Conservation (phyloP, 2,113 vertebrate genomes). For the Maccullochella peelii region DNA sequence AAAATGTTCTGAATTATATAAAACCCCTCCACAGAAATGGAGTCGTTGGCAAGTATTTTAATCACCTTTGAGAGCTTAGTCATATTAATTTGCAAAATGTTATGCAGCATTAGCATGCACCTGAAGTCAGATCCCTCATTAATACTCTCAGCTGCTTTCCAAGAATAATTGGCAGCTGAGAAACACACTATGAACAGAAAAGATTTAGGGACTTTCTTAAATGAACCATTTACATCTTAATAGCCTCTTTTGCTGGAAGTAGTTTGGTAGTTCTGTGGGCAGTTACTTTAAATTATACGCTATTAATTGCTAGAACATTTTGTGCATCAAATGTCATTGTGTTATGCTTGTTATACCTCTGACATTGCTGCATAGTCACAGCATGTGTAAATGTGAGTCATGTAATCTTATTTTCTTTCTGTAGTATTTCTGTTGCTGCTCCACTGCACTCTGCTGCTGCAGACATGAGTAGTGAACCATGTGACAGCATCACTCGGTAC, state of each 20-base stretch:
- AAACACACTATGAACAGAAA: not conserved
- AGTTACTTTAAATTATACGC: not conserved
- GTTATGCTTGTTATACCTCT: not conserved
- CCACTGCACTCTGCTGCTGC: slow-evolving; percentile 16
- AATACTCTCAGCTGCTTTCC: slow-evolving; percentile 25
- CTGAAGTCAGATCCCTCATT: slow-evolving; percentile 36
- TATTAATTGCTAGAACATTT: not conserved
- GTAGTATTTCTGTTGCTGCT: slow-evolving; percentile 30
- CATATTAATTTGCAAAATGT: slow-evolving; percentile 48
- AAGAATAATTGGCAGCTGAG: slow-evolving; percentile 36
- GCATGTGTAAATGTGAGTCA: slow-evolving; percentile 27
- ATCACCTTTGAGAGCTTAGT: slow-evolving; percentile 30
- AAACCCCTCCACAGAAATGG: slow-evolving; percentile 10
- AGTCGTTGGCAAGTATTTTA: slow-evolving; percentile 21
- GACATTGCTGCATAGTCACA: slow-evolving; percentile 1
- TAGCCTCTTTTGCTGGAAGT: not conserved
- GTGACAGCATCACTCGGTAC: slow-evolving; percentile 72
- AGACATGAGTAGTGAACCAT: slow-evolving; percentile 62
- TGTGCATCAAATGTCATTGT: not conserved
- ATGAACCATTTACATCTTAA: slow-evolving; percentile 14
- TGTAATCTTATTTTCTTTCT: slow-evolving; percentile 27
- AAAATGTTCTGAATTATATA: not conserved
- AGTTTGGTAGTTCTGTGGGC: not conserved
- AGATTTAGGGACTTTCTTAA: slow-evolving; percentile 3
- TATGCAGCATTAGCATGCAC: slow-evolving; percentile 38